Conservation (phyloP, 2,113 vertebrate species). For the Archocentrus centrarchus region DNA sequence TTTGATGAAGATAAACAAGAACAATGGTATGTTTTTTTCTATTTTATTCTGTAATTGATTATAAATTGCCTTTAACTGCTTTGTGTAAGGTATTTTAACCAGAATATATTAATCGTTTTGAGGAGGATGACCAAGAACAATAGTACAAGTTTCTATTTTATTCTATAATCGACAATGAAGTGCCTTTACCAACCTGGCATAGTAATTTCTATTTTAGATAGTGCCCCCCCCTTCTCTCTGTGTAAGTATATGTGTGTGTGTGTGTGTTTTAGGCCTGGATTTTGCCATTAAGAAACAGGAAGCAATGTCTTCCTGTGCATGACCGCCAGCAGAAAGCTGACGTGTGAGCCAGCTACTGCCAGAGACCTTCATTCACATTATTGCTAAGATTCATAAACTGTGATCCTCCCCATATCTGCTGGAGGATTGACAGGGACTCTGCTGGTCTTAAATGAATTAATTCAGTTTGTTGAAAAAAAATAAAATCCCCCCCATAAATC, state of each 20-base stretch:
- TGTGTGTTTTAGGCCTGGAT: background rate
- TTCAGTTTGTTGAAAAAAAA: background rate
- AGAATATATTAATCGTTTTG: background rate
- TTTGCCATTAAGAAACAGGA: conserved; percentile 26
- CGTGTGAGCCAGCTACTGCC: background rate
- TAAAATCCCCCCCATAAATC: background rate
- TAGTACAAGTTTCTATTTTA: conserved; percentile 58
- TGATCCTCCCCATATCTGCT: background rate
- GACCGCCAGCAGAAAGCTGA: conserved; percentile 11
- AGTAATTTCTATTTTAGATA: background rate
- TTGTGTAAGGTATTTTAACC: too few relatives aligned
- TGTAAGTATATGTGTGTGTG: background rate
- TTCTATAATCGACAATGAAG: background rate
- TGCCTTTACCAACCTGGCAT: too few relatives aligned
- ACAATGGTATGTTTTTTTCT: conserved; percentile 34
- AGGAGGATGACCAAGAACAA: conserved; percentile 9
- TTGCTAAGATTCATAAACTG: background rate
- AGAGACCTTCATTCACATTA: background rate
- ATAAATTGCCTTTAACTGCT: background rate
- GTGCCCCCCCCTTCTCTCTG: too few relatives aligned
- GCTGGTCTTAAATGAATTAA: background rate
- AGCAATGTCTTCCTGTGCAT: conserved; percentile 31
- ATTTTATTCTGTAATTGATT: background rate
- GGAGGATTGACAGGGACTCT: background rate
- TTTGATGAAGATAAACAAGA: conserved; percentile 46